A percentile compares a stretch with the other conserved stretches of the same genome.
Conservation (phyloP, 2,113 vertebrate genomes). For the Cavia porcellus region DNA sequence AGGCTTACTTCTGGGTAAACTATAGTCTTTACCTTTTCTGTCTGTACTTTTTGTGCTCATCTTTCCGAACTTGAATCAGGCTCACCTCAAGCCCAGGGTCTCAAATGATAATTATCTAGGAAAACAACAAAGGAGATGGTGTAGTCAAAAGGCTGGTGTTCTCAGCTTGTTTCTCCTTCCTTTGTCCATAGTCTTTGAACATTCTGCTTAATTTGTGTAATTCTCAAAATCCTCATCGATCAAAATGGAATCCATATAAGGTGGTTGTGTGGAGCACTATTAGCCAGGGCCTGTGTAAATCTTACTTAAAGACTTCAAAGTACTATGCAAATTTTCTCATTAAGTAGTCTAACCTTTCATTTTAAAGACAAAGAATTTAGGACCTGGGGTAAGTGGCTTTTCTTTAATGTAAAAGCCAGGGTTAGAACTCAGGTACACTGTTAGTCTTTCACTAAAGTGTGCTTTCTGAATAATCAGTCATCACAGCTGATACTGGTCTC, state of each 20-base stretch:
- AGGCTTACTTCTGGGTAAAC: background rate
- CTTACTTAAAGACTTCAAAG: background rate
- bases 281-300: background rate
- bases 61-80: background rate
- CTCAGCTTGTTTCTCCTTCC: background rate
- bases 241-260: background rate
- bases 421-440: constrained; percentile 15
- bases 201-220: constrained; percentile 14
- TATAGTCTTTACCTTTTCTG: background rate
- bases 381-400: background rate
- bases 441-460: background rate
- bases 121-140: background rate
- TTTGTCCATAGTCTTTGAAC: background rate
- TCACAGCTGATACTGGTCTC: background rate
- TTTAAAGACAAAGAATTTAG: constrained; percentile 70
- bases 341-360: constrained; percentile 16
- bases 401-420: background rate
- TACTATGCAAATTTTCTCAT: constrained; percentile 15
- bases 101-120: background rate
- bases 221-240: constrained; percentile 4
- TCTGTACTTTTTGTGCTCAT: background rate
- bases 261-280: background rate
- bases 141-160: background rate
- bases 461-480: constrained; percentile 48
- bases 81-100: background rate